These are phyloP conservation scores for Cyprinodon brontotheroides DNA, from an alignment of 2,113 vertebrate species.

Conservation along the genomic window DNA sequence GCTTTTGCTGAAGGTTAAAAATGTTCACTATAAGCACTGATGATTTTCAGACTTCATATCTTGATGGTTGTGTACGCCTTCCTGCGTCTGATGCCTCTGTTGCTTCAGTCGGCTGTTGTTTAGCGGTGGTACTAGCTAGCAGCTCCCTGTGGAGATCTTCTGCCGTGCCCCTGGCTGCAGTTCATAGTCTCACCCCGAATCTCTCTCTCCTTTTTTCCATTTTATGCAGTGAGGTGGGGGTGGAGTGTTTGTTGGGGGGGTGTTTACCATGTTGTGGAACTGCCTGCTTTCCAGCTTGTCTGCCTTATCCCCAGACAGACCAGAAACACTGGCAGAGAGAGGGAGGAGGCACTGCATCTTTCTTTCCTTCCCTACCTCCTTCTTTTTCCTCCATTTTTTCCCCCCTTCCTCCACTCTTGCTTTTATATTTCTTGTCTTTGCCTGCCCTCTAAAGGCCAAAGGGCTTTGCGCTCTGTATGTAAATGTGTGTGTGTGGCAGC, in stretches of 20 bases:
- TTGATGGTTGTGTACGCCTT: conserved; percentile 23
- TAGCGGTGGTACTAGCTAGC: conserved; percentile 64
- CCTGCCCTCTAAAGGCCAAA: conserved; percentile 98
- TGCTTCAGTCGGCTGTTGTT: conserved; percentile 59
- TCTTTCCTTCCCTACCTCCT: conserved; percentile 51
- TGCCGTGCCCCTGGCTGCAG: conserved; percentile 74
- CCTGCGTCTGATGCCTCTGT: conserved; percentile 51
- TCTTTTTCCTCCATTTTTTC: conserved; percentile 26
- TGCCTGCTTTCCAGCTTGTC: conserved; percentile 71
- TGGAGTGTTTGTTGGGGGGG: conserved; percentile 40
- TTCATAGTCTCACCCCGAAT: conserved; percentile 70
- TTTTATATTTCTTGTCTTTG: conserved; percentile 91
- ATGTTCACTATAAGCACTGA: conserved; percentile 8
- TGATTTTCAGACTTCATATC: conserved; percentile 33
- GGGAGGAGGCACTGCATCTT: conserved; percentile 65
- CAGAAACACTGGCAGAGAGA: conserved; percentile 44
- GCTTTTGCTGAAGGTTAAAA: background rate
- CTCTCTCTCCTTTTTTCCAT: conserved; percentile 33
- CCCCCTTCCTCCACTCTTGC: conserved; percentile 62
- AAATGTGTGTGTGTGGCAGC: conserved; percentile 42
- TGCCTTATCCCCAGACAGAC: conserved; percentile 69
- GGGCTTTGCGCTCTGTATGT: conserved; percentile 71
- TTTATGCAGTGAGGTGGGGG: conserved; percentile 45
- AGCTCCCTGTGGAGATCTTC: conserved; percentile 66
- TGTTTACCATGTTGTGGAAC: conserved; percentile 74